A percentile compares a stretch with the other conserved stretches of the same genome.
phyloP scores from a whole-genome alignment of 2,797 vertebrate species.

The Remorina albescens region DNA sequence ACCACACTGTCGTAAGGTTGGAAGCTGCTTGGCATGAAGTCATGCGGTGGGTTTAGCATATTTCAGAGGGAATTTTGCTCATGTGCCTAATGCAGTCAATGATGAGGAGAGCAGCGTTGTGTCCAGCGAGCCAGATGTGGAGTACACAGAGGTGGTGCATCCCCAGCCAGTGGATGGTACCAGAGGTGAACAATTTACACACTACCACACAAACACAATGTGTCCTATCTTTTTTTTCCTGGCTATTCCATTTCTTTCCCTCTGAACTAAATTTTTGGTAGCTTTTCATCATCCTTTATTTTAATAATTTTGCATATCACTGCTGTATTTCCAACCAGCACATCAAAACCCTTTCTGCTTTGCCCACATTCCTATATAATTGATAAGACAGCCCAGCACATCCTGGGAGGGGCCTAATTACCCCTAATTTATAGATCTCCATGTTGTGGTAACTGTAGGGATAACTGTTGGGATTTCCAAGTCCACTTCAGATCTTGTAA shows the following conservation, averaged over 20 bases:
- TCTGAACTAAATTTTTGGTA: not conserved
- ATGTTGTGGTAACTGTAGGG: constrained; percentile 48
- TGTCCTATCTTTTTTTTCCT: not conserved
- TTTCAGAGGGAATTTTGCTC: constrained; percentile 2
- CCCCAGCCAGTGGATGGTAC: constrained; percentile 75
- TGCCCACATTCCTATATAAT: constrained; percentile 55
- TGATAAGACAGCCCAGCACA: constrained; percentile 65
- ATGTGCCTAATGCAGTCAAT: constrained; percentile 47
- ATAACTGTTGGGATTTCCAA: constrained; percentile 59
- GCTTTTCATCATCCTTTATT: not conserved
- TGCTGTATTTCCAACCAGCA: not conserved
- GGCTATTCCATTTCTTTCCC: not conserved
- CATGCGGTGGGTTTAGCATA: not conserved
- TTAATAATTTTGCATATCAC: not conserved
- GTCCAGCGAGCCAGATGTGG: constrained; percentile 83
- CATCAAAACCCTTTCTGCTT: constrained; percentile 28
- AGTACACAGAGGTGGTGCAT: constrained; percentile 94
- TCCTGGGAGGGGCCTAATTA: constrained; percentile 81
- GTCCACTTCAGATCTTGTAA: constrained; percentile 65
- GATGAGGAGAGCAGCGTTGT: constrained; percentile 70
- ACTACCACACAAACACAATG: not conserved
- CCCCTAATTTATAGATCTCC: constrained; percentile 69
- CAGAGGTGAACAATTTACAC: constrained; percentile 81
- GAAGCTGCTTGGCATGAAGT: no score
- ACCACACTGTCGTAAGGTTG: no score